Evolutionary conservation across 1,140 invertebrate species (phyloP), one percentile per base, ranked within the genome.

Genomic region (Drosophila oshimai): DNA sequence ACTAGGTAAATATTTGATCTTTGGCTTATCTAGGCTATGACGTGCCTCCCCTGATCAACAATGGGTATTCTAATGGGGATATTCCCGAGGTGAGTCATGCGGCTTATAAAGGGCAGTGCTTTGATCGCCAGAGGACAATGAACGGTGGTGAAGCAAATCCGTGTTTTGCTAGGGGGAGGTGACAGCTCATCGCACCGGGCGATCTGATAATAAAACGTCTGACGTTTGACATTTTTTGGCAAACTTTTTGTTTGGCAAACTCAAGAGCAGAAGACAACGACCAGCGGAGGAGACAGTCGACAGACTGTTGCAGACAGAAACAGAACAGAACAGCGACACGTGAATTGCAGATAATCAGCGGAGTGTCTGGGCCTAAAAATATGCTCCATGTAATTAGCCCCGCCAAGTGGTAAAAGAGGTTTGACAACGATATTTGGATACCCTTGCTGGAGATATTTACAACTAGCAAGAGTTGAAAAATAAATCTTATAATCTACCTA

Each of bases 301-400:
- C n/a, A n/a, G n/a, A n/a, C n/a, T n/a, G n/a, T n/a, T n/a, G n/a
- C n/a, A 41, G 44, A 60, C 12, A 60, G 68, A 47, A 34, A 18
- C 49, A 60, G 37, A 45, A 28, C 37, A 15, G 29, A 24, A 20
- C 26, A 58, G 58, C 73, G 62, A 84, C 79, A 83, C 79, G 79
- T 83, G 79, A 72, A 79, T 79, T 75, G 55, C 75, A 86, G 80
- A 84, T 84, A 84, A 84, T 84, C 80, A 84, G 61, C 80, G 71
- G 70, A 64, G 74, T 79, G 79, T 84, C 81, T 81, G 79, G 73
- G 64, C 73, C 81, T 79, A 80, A 87, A 87, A 87, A 87, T 87
- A 87, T 77, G 79, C 69, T 81, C 79, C 81, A 77, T 87, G 81
- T 87, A 87, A 87, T 87, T 87, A 87, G 81, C 81, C 76, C 57